Conservation (phyloP, 2,797 vertebrate species). For the Diplodus sargus region DNA sequence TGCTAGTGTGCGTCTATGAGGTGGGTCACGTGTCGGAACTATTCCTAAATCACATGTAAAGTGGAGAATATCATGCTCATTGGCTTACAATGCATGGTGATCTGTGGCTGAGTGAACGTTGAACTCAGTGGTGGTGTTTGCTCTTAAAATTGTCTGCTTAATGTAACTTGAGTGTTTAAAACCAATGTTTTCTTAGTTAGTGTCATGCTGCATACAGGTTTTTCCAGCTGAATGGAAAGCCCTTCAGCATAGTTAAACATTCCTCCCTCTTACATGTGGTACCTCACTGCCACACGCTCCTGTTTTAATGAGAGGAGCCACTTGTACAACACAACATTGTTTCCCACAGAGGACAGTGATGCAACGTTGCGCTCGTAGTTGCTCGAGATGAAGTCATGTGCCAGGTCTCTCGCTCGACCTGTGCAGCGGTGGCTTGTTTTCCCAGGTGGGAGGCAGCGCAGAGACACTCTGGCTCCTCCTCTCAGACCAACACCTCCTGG, state of each 20-base stretch:
- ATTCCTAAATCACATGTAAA: too few species aligned
- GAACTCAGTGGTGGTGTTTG: not conserved
- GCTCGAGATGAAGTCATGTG: conserved; percentile 70
- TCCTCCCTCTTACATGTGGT: not conserved
- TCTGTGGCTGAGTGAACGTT: not conserved
- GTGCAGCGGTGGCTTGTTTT: conserved; percentile 40
- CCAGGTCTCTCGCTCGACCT: conserved; percentile 19
- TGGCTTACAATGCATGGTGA: not conserved
- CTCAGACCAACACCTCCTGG: conserved; percentile 32
- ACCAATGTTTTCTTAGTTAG: not conserved
- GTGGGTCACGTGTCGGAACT: conserved; percentile 74
- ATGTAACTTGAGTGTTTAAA: not conserved
- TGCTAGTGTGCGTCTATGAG: conserved; percentile 96
- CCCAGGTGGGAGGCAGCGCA: conserved; percentile 53
- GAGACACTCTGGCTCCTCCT: conserved; percentile 38
- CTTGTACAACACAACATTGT: conserved; percentile 20
- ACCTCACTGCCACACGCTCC: not conserved
- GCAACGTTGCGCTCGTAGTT: conserved; percentile 72
- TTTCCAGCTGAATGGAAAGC: not conserved
- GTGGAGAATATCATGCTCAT: too few species aligned
- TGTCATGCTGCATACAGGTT: not conserved
- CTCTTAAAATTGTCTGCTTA: not conserved
- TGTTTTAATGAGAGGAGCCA: conserved; percentile 23
- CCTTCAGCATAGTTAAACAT: not conserved
- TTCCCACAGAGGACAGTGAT: conserved; percentile 69